Conservation (phyloP, 2,113 vertebrate genomes). For the Herpetotheres cachinnans region DNA sequence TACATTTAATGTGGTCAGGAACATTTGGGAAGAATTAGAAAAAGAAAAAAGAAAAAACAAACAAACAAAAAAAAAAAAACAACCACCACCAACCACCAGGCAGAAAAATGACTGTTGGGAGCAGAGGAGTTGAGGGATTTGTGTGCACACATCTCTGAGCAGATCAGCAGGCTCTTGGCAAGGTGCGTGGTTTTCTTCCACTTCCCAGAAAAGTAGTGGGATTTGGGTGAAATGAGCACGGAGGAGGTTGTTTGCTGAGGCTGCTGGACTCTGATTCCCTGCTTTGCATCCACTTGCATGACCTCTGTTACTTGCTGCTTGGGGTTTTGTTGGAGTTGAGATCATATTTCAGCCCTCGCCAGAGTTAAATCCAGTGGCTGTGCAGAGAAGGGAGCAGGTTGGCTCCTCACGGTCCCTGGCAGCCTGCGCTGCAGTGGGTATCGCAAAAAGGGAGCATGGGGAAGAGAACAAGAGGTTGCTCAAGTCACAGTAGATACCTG, state of each 20-base stretch:
- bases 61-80: background rate
- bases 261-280: background rate
- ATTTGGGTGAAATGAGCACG: background rate
- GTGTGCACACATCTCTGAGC: accelerated
- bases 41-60: background rate
- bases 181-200: background rate
- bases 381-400: background rate
- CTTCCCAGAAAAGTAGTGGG: background rate
- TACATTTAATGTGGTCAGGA: background rate
- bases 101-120: background rate
- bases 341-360: background rate
- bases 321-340: background rate
- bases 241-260: background rate
- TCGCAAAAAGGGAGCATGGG: background rate
- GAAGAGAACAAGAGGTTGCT: background rate
- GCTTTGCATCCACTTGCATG: background rate
- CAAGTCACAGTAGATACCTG: accelerated
- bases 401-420: background rate
- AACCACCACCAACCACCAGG: background rate
- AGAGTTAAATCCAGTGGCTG: background rate
- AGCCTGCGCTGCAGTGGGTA: background rate
- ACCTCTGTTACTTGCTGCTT: background rate
- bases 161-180: background rate
- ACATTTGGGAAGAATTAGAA: background rate
- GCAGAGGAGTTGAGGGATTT: background rate